phyloP scores from a whole-genome alignment of 2,797 vertebrate species.

The Pristis pectinata region DNA sequence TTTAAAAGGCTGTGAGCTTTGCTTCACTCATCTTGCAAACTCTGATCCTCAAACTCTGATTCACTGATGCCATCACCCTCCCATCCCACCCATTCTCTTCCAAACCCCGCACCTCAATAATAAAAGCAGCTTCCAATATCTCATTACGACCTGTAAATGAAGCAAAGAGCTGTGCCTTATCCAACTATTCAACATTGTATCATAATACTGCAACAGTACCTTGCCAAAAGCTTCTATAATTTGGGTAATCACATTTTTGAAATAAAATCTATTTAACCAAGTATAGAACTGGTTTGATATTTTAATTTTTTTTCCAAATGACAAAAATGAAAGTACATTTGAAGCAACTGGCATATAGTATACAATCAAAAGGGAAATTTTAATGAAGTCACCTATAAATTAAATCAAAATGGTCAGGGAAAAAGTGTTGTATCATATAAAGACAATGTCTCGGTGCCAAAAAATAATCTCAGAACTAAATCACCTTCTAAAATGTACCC shows the following conservation, averaged over 20 bases:
- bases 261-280: conserved; percentile 4
- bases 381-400: conserved; percentile 35
- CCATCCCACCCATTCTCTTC: neutral
- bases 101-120: neutral
- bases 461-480: conserved; percentile 27
- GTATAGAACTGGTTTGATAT: neutral
- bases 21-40: neutral
- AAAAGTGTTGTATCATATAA: conserved; percentile 18
- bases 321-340: conserved; percentile 26
- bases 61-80: neutral
- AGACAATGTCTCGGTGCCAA: neutral
- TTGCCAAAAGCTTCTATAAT: conserved; percentile 11
- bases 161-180: neutral
- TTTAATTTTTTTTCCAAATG: conserved; percentile 33
- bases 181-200: neutral
- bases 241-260: neutral
- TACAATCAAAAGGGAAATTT: conserved; percentile 26
- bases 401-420: conserved; percentile 27
- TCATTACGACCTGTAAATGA: neutral
- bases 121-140: neutral
- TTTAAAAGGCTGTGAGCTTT: neutral
- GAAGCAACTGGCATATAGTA: conserved; percentile 20
- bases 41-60: too few relatives aligned
- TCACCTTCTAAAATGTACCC: conserved; percentile 38
- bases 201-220: conserved; percentile 30